Percentiles rank a stretch among this genome's conserved stretches.
These are phyloP conservation scores for Gasterosteus aculeatus DNA, from an alignment of 2,113 vertebrate species.

Conservation along the genomic window DNA sequence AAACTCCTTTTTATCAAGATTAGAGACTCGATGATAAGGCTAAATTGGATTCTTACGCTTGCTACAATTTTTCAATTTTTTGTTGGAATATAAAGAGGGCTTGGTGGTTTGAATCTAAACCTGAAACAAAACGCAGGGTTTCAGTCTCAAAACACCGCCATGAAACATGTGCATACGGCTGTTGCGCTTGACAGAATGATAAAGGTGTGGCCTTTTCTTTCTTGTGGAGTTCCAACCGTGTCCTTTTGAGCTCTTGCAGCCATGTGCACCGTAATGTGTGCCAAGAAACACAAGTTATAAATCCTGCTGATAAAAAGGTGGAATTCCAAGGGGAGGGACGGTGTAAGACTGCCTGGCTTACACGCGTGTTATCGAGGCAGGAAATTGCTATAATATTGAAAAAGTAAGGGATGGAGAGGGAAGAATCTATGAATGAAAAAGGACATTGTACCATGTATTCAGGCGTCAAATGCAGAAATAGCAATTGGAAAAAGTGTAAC, in stretches of 20 bases:
- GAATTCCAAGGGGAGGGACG: conserved; percentile 47
- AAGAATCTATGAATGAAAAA: not conserved
- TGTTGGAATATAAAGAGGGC: not conserved
- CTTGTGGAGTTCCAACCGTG: conserved; percentile 44
- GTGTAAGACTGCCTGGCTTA: conserved; percentile 12
- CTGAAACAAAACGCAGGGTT: not conserved
- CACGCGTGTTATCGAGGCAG: conserved; percentile 3
- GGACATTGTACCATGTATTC: not conserved
- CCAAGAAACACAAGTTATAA: conserved; percentile 58
- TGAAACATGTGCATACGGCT: not conserved
- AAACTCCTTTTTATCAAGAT: not conserved
- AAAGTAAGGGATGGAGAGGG: not conserved
- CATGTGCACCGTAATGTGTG: conserved; percentile 45
- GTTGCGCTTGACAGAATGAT: conserved; percentile 17
- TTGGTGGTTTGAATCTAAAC: not conserved
- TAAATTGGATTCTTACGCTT: not conserved
- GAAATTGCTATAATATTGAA: conserved; percentile 21
- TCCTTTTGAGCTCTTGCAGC: conserved; percentile 57
- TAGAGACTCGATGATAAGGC: not conserved
- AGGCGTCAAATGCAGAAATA: not conserved
- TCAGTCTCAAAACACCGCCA: not conserved
- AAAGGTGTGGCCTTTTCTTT: conserved; percentile 65
- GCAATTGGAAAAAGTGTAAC: conserved; percentile 31
- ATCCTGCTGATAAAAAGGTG: conserved; percentile 67
- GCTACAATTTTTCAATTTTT: not conserved